Conservation (phyloP, 2,797 vertebrate genomes). For the Spondyliosoma cantharus region DNA sequence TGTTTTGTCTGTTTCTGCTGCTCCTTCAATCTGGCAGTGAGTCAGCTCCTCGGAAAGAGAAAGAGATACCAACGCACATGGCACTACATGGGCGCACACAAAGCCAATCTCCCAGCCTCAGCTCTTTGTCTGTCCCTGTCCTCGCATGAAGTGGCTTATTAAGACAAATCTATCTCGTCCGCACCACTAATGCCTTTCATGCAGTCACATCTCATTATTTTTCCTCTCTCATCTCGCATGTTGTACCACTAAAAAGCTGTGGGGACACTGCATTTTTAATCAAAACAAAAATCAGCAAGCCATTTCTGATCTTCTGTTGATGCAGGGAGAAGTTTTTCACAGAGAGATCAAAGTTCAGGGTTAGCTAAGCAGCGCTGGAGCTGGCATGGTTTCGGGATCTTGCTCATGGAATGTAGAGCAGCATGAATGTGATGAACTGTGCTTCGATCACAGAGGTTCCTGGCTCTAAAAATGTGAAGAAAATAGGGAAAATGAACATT, state of each 20-base stretch:
- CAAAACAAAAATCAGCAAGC: conserved; percentile 1
- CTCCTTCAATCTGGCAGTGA: conserved; percentile 17
- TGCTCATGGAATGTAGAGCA: not conserved
- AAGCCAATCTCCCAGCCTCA: conserved; percentile 4
- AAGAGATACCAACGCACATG: not conserved
- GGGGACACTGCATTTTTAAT: conserved; percentile 14
- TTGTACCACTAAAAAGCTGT: conserved; percentile 9
- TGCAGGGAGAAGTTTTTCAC: not conserved
- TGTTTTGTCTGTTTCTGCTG: conserved; percentile 9
- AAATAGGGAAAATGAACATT: not conserved
- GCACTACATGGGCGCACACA: conserved; percentile 15
- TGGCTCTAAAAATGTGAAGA: not conserved
- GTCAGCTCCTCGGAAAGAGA: conserved; percentile 1
- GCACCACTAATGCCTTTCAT: conserved; percentile 29
- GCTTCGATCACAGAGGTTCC: not conserved
- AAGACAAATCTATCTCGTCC: conserved; percentile 54
- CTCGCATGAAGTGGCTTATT: conserved; percentile 36
- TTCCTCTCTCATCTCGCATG: conserved; percentile 24
- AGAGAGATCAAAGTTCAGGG: conserved; percentile 17
- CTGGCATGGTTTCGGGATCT: not conserved
- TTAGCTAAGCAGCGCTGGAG: not conserved
- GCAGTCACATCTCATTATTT: conserved; percentile 49
- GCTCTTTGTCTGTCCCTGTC: conserved; percentile 34
- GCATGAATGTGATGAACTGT: not conserved
- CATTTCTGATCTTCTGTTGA: not conserved